These are phyloP conservation scores for Protophormia terraenovae DNA, from an alignment of 2,888 invertebrate species.

Conservation along the genomic window DNA sequence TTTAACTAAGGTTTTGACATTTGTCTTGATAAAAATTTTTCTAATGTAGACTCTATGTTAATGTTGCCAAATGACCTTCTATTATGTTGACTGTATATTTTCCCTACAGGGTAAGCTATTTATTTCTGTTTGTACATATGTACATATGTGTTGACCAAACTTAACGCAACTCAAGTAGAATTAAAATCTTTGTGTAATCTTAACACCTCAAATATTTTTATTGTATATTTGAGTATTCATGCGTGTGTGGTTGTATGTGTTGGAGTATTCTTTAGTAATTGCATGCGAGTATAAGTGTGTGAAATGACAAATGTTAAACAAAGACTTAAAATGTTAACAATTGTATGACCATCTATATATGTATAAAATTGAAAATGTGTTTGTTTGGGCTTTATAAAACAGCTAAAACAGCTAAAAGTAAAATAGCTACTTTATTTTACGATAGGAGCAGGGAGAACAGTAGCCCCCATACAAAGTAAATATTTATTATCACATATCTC, in stretches of 20 bases:
- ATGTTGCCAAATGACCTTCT: too few species aligned
- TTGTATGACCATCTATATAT: constrained; percentile 24
- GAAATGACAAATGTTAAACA: constrained; percentile 48
- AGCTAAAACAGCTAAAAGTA: too few species aligned
- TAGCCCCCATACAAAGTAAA: too few species aligned
- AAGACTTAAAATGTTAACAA: constrained; percentile 63
- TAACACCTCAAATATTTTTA: constrained; percentile 51
- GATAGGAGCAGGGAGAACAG: too few species aligned
- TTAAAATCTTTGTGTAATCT: constrained; percentile 55
- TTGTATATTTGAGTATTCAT: constrained; percentile 10
- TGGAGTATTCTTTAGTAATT: neutral
- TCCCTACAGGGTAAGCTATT: neutral
- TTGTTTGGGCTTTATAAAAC: too few species aligned
- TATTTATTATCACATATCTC: too few species aligned
- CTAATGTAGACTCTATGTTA: too few species aligned
- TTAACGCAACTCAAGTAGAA: constrained; percentile 56
- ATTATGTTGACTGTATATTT: too few species aligned
- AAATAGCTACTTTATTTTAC: too few species aligned
- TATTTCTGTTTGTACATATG: neutral
- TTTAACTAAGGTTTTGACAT: too few species aligned
- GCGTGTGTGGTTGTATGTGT: neutral
- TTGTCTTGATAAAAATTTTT: too few species aligned
- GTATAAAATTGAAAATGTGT: too few species aligned
- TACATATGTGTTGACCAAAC: constrained; percentile 16
- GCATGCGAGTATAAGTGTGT: neutral